Conservation (phyloP, 2,888 invertebrate genomes). For the Plebejus argus region DNA sequence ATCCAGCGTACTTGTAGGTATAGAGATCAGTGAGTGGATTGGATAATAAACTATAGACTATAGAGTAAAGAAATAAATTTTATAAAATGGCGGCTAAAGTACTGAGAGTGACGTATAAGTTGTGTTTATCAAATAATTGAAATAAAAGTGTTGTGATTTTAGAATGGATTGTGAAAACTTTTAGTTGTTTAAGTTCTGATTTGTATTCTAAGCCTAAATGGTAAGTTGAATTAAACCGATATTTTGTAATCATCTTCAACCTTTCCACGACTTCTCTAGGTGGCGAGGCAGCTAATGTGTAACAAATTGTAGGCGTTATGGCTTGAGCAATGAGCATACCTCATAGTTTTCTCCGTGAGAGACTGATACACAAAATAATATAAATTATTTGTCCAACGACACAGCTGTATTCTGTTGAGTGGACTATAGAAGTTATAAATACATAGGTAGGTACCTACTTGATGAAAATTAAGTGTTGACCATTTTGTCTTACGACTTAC, state of each 20-base stretch:
- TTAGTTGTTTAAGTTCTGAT: constrained; percentile 26
- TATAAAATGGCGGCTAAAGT: constrained; percentile 72
- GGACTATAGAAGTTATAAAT: background rate
- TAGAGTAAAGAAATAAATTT: constrained; percentile 49
- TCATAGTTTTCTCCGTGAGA: background rate
- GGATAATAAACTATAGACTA: too few relatives aligned
- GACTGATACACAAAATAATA: background rate
- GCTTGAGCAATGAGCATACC: constrained; percentile 2
- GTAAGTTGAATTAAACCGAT: constrained; percentile 24
- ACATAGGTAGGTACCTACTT: background rate
- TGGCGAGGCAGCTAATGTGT: constrained; percentile 32
- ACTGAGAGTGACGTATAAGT: constrained; percentile 75
- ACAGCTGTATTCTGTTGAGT: background rate
- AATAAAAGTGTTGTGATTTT: constrained; percentile 55
- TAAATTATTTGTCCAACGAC: background rate
- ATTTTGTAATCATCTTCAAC: constrained; percentile 22
- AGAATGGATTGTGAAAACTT: constrained; percentile 56
- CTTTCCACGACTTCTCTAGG: constrained; percentile 22
- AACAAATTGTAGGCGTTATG: constrained; percentile 35
- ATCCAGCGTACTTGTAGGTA: too few relatives aligned
- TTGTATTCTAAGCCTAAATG: constrained; percentile 47
- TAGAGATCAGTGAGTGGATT: too few relatives aligned
- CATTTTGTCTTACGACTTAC: background rate
- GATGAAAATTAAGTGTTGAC: background rate
- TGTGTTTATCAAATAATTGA: constrained; percentile 68